Evolutionary conservation across 2,797 vertebrate species (phyloP), one percentile per base, ranked within the genome.

Genomic region (Cephalopachus bancanus): DNA sequence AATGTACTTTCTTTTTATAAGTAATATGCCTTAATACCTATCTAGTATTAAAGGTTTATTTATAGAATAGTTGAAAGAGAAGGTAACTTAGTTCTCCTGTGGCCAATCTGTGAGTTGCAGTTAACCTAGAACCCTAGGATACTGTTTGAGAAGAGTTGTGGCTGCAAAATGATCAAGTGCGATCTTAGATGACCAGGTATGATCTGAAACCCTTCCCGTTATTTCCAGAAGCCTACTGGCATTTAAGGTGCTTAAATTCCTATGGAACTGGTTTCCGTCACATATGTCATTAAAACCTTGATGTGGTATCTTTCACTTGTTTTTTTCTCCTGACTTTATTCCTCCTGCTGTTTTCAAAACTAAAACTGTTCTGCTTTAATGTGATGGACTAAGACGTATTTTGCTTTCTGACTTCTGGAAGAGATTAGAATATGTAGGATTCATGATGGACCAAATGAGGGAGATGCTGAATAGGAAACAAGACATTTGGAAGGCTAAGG

Each of bases 341-440:
- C 33, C 75, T 87, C 44, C 65, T 26, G 51, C 16, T 90, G 0
- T 92, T 93, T 86, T 76, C 89, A 72, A 72, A 81, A 76, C 84
- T 93, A 83, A 94, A 80, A 37, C 11, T 53, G 26, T 20, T 81
- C 65, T 69, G 59, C 59, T 94, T 62, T 90, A 51, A 67, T 60
- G 33, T 51, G 53, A 65, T 74, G 59, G 87, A 64, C 14, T 57
- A 62, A 60, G 10, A 65, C 37, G 49, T 69, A n/a, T 55, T 89
- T 89, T 24, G 65, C 60, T 80, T 74, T 87, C 78, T 55, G 33
- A 53, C 64, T 89, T 90, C 65, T 81, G 86, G 67, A 74, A 81
- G 65, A 83, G 92, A 55, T 30, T 83, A 28, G 81, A 83, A 33
- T 33, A 75, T 12, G 0, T 64, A 49, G 28, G 69, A 79, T 87